Percentiles rank a stretch among this genome's conserved stretches.
Conservation (phyloP, 1,140 invertebrate species). For the Cotesia vestalis region DNA sequence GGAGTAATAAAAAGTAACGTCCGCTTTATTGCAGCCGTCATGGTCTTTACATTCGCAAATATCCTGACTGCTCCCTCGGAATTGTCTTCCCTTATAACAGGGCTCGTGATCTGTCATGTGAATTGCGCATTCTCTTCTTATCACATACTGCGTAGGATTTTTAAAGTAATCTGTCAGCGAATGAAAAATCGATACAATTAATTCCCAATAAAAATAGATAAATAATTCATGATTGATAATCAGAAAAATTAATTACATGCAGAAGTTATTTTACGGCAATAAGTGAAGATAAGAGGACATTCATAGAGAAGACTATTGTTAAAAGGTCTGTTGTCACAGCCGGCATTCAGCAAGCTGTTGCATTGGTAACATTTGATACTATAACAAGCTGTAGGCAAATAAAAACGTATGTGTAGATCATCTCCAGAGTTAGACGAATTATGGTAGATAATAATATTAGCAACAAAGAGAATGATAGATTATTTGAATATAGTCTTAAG, state of each 20-base stretch:
- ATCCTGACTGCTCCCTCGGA: conserved; percentile 46
- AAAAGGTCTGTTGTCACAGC: conserved; percentile 39
- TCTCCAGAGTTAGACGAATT: background rate
- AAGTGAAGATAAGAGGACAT: conserved; percentile 38
- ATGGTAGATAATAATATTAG: no score
- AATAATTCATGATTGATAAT: conserved; percentile 4
- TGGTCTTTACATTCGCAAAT: conserved; percentile 46
- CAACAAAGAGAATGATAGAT: no score
- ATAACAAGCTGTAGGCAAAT: conserved; percentile 26
- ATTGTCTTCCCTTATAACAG: conserved; percentile 49
- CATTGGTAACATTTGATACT: conserved; percentile 48
- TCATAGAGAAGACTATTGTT: conserved; percentile 42
- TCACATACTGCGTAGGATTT: conserved; percentile 37
- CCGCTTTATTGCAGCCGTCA: conserved; percentile 42
- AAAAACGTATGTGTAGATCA: background rate
- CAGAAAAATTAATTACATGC: conserved; percentile 35
- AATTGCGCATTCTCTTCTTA: conserved; percentile 46
- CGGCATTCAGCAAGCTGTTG: conserved; percentile 42
- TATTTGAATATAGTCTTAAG: background rate
- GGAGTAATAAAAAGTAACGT: conserved; percentile 3
- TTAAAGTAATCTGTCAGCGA: conserved; percentile 47
- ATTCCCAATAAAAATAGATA: background rate
- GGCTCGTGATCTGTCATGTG: conserved; percentile 33
- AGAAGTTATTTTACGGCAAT: conserved; percentile 46
- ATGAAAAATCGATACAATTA: background rate